Base-by-base conservation (phyloP, 2,113 vertebrate species). In the Notarius quadriscutis region DNA sequence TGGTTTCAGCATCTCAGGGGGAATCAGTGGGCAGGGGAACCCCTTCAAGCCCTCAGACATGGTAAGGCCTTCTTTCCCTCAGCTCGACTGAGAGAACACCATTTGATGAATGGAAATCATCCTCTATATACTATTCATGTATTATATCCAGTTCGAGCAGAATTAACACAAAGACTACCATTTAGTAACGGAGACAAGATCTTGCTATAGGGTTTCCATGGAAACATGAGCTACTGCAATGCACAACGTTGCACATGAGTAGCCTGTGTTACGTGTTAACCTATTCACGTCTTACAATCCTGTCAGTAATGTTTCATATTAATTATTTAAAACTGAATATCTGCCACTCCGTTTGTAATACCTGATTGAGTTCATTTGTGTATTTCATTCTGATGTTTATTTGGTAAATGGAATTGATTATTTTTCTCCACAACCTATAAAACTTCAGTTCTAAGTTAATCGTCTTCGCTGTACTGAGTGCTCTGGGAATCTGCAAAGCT, bases 1-100 rank as follows among this genome's bases (percentile, higher is more conserved):
- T 78, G 98, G 98, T 81, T 99, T 99, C 93, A 99, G 98, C 90
- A 99, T 99, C 97, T 99, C 98, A 93, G 98, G 98, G 91, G 98
- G 98, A 94, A 97, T 99, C 94, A 99, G 98, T 60, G 98, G 98
- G 91, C 98, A 99, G 95, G 98, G 98, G 92, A 99, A 99, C 94
- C 98, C 98, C 85, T 99, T 99, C 96, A 99, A 99, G 95, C 98
- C 98, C 91, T 99, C 98, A 51, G 98, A 99, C 91, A 99, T 99
- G 97, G 98, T 99, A 95, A 96, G 97, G 92, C 91, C 92, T 85
- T 87, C 91, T 84, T 69, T 84, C 53, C 57, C 30, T 87, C 18
- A 22, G 58, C 74, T 78, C 41, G 30, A 62, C 57, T 22, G 57
- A 72, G 50, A 69, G n/a, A 58, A 69, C 77, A 60, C 20, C 50